phyloP scores from a whole-genome alignment of 2,113 vertebrate genomes.

The Sceloporus tristichus region DNA sequence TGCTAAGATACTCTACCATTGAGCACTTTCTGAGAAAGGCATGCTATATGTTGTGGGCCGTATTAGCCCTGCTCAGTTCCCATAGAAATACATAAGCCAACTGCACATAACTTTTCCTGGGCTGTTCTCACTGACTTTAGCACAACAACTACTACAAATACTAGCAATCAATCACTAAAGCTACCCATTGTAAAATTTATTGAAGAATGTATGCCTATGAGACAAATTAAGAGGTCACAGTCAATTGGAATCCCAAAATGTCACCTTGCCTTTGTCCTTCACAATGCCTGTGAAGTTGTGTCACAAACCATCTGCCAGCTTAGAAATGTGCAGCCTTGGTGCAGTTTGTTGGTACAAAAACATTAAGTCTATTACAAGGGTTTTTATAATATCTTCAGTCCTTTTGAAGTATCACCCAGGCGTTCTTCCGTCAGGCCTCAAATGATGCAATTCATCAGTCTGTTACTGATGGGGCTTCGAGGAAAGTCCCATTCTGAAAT shows the following conservation, averaged over 20 bases:
- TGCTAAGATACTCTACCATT: background rate
- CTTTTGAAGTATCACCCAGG: background rate
- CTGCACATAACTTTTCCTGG: background rate
- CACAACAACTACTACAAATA: background rate
- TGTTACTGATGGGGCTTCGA: constrained; percentile 15
- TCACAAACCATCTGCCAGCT: background rate
- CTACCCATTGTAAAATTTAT: constrained; percentile 1
- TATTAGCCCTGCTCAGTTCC: background rate
- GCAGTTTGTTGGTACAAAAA: constrained; percentile 33
- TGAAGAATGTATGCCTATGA: background rate
- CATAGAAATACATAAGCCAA: background rate
- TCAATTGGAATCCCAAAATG: background rate
- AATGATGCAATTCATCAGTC: constrained; percentile 24
- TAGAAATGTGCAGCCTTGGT: background rate
- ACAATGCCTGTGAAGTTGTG: background rate
- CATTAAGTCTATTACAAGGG: constrained; percentile 20
- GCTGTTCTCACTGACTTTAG: background rate
- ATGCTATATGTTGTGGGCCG: background rate
- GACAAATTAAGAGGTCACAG: background rate
- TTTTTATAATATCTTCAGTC: constrained; percentile 16
- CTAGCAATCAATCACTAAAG: background rate
- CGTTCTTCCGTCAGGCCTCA: background rate
- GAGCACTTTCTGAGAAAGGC: background rate
- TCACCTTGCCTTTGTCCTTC: constrained; percentile 1
- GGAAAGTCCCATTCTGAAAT: background rate